Percentiles rank a stretch among this genome's conserved stretches.
These are phyloP conservation scores for Grammomys surdaster DNA, from an alignment of 2,113 vertebrate genomes.

Conservation along the genomic window DNA sequence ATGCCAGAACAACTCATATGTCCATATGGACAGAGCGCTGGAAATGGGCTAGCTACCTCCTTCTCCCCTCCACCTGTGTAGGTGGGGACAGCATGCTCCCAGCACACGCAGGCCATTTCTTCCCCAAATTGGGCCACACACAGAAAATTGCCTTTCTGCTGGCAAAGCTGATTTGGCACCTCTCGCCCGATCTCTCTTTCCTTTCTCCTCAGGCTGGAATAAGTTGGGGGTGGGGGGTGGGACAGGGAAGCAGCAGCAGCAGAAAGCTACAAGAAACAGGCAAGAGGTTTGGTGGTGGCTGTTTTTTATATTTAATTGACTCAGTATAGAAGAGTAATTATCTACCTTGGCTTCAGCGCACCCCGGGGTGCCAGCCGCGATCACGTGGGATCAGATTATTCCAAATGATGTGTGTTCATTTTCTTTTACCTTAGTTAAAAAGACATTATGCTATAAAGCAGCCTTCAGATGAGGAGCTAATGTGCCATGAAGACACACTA, in stretches of 20 bases:
- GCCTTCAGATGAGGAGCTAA: conserved; percentile 46
- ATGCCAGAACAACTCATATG: conserved; percentile 37
- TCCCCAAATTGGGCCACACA: not conserved
- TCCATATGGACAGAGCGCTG: conserved; percentile 22
- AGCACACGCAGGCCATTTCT: not conserved
- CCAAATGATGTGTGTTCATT: conserved; percentile 14
- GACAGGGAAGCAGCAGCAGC: not conserved
- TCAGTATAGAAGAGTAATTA: conserved; percentile 54
- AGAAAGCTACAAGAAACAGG: not conserved
- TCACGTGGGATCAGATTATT: conserved; percentile 42
- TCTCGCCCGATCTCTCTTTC: not conserved
- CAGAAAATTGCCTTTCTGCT: not conserved
- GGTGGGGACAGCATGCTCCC: not conserved
- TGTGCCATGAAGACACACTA: not conserved
- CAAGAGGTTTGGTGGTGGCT: not conserved
- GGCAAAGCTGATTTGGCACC: not conserved
- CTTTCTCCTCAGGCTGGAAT: not conserved
- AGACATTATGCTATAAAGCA: conserved; percentile 51
- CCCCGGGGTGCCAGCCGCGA: not conserved
- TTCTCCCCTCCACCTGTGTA: not conserved
- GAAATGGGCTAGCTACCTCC: not conserved
- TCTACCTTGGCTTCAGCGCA: conserved; percentile 1
- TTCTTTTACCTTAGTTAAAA: conserved; percentile 67
- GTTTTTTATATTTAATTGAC: conserved; percentile 60
- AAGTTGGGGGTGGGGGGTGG: not conserved